Conservation (phyloP, 1,140 invertebrate species). For the Scaptomyza graminum region DNA sequence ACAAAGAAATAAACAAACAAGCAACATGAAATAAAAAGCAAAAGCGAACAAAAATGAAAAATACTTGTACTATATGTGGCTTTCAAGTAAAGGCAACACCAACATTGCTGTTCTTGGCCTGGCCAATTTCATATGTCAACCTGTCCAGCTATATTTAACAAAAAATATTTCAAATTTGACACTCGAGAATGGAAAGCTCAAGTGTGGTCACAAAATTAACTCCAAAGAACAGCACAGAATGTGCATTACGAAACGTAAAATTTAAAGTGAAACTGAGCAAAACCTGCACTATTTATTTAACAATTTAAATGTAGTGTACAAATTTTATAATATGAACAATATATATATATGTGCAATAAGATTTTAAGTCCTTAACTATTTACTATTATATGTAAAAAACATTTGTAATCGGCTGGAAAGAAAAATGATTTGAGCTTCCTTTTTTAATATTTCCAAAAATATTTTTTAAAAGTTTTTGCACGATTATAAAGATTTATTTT, state of each 20-base stretch:
- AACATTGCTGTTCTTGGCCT: slow-evolving; percentile 5
- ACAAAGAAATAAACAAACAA: neutral
- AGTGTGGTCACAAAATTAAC: slow-evolving; percentile 27
- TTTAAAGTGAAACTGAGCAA: neutral
- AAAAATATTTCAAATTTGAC: slow-evolving; percentile 36
- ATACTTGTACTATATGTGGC: slow-evolving; percentile 14
- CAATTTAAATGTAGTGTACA: too few relatives aligned
- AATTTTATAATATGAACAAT: too few relatives aligned
- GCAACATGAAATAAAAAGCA: slow-evolving; percentile 3
- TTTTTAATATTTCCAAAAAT: too few relatives aligned
- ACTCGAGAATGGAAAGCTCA: slow-evolving; percentile 22
- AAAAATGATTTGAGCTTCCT: too few relatives aligned
- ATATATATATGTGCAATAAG: too few relatives aligned
- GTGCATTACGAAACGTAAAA: neutral
- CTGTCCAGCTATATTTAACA: slow-evolving; percentile 22
- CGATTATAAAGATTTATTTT: neutral
- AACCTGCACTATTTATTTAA: too few relatives aligned
- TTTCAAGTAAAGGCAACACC: slow-evolving; percentile 3
- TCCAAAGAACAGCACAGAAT: neutral
- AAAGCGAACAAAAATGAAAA: slow-evolving; percentile 8
- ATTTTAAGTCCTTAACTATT: too few relatives aligned
- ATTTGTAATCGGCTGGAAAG: too few relatives aligned
- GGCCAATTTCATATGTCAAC: slow-evolving; percentile 31
- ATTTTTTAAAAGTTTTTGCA: too few relatives aligned
- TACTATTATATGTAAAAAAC: too few relatives aligned